Evolutionary conservation across 2,113 vertebrate species (phyloP).

Genomic region (Limanda limanda): DNA sequence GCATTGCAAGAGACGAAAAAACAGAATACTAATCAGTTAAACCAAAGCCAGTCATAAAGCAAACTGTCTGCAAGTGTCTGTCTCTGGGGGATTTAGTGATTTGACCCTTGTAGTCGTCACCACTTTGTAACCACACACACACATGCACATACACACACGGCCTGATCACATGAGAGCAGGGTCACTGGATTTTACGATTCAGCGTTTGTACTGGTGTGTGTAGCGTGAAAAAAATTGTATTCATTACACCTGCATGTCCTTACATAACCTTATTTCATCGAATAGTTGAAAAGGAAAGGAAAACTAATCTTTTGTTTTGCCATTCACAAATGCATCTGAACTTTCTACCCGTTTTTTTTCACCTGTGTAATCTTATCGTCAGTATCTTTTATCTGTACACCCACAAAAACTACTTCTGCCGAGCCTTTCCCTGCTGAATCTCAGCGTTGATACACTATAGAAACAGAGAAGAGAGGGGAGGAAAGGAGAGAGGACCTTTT

Average conservation of each 20-base stretch:
- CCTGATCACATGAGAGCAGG: conserved; percentile 34
- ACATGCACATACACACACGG: neutral
- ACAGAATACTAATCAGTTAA: conserved; percentile 2
- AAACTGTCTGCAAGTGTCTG: conserved; percentile 1
- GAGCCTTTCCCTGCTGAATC: too few species aligned
- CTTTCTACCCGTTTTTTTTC: too few species aligned
- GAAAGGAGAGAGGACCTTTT: too few species aligned
- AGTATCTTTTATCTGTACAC: too few species aligned
- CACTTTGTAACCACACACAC: conserved; percentile 31
- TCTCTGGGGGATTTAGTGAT: conserved; percentile 43
- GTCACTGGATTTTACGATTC: conserved; percentile 38
- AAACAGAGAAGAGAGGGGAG: too few species aligned
- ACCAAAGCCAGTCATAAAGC: conserved; percentile 3
- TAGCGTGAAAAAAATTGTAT: neutral
- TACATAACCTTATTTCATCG: neutral
- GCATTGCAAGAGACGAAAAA: too few species aligned
- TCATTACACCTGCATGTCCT: conserved; percentile 27
- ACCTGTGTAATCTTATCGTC: too few species aligned
- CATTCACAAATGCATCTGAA: too few species aligned
- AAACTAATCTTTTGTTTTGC: too few species aligned
- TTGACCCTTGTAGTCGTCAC: conserved; percentile 16
- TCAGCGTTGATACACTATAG: too few species aligned
- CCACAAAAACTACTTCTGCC: too few species aligned
- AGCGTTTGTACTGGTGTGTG: conserved; percentile 21
- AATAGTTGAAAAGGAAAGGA: neutral